phyloP scores from a whole-genome alignment of 2,113 vertebrate genomes.

The Ciconia maguari region DNA sequence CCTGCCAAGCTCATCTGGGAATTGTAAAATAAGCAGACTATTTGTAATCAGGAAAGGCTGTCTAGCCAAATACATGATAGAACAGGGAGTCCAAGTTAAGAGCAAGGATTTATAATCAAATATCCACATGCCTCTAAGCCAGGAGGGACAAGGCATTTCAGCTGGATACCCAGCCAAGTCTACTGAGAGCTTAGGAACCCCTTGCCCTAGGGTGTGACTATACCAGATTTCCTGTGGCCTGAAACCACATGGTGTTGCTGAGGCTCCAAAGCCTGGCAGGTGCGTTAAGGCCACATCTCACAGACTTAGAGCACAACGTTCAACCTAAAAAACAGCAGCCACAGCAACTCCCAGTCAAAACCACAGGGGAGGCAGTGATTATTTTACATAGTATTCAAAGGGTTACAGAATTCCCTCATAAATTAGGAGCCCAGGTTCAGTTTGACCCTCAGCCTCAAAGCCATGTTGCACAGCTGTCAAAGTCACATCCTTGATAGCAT shows the following conservation, averaged over 20 bases:
- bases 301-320: neutral
- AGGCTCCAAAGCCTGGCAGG: neutral
- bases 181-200: neutral
- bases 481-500: accelerated
- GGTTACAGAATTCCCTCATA: neutral
- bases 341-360: neutral
- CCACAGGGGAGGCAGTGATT: neutral
- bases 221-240: neutral
- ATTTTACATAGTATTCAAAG: neutral
- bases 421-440: neutral
- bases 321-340: neutral
- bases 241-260: neutral
- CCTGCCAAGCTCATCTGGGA: neutral
- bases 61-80: neutral
- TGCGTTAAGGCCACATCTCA: neutral
- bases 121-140: neutral
- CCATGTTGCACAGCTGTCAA: neutral
- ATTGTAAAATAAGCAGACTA: neutral
- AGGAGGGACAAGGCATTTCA: neutral
- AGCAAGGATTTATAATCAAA: neutral
- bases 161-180: neutral
- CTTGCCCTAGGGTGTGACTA: neutral
- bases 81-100: neutral
- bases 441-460: neutral
- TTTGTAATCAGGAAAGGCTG: neutral